Conservation (phyloP, 2,888 invertebrate genomes). For the Pharmacophagus antenor region DNA sequence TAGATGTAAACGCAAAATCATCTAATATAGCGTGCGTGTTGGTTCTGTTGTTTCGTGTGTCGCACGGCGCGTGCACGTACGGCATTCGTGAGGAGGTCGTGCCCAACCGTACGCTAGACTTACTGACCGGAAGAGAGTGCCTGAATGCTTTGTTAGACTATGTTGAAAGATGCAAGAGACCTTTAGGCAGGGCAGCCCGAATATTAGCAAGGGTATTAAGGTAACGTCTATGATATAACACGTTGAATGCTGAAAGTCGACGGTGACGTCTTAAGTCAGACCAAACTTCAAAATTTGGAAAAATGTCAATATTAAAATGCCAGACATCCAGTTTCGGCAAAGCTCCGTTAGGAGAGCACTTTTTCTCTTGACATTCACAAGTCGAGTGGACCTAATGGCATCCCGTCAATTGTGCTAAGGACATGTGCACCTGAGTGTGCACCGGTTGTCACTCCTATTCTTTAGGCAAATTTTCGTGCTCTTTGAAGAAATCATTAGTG, state of each 20-base stretch:
- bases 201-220: conserved; percentile 78
- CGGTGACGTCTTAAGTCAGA: no score
- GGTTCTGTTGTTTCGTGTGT: conserved; percentile 64
- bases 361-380: no score
- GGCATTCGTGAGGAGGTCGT: conserved; percentile 52
- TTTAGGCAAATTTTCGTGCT: no score
- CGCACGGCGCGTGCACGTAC: conserved; percentile 58
- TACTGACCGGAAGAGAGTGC: conserved; percentile 62
- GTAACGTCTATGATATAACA: conserved; percentile 46
- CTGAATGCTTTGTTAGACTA: conserved; percentile 71
- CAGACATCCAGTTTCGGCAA: no score
- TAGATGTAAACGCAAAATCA: conserved; percentile 48
- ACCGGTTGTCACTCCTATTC: no score
- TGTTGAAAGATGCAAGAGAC: conserved; percentile 66
- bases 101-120: conserved; percentile 56
- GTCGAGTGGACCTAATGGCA: no score
- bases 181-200: conserved; percentile 71
- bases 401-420: no score
- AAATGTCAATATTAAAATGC: no score
- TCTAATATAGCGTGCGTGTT: conserved; percentile 68
- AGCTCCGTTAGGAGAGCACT: no score
- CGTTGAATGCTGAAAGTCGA: not conserved
- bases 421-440: no score
- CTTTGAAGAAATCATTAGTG: no score
- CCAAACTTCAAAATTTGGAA: no score